Base-by-base conservation (phyloP, 2,888 invertebrate species). In the Boloria euphrosyne region DNA sequence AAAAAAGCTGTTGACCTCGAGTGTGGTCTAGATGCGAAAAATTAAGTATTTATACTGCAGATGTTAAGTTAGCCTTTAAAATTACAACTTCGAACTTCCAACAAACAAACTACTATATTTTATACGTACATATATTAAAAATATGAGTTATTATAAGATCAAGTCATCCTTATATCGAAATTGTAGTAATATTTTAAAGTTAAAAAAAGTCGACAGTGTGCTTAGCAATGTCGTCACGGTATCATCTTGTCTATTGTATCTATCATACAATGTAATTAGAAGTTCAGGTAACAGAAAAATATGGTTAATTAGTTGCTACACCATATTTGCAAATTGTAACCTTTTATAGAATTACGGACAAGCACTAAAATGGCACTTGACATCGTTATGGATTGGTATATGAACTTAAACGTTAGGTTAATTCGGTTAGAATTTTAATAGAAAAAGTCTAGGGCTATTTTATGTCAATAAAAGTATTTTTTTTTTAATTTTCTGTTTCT, bases 341-440 rank as follows among this genome's bases (percentile, higher is more conserved):
- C 59, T 59, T 59, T 59, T 50, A 59, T 50, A 59, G 46, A 58
- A 31, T 31, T 50, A 59, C 49, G 38, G 59, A 49, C 50, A 38
- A 50, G 50, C 31, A 13, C 1, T 49, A 17, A 59, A 55, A 43
- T 31, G 59, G 49, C 38, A 50, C 59, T 58, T 59, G 59, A 59
- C 49, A 38, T 49, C 49, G 49, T 57, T 57, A 57, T 13, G 46
- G 27, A 50, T 38, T 38, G 49, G 17, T 49, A 59, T 49, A 16
- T 59, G 38, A 59, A 59, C 49, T 59, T 17, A 59, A 18, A 38
- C 49, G 50, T 51, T 31, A 18, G 16, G 59, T 53, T 51, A 43
- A 47, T 46, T 22, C 31, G 52, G 44, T 18, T 46, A 27, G 54
- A 54, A 65, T 55, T 38, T 58, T 46, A 61, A 18, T 50, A 50